Evolutionary conservation across 2,797 vertebrate genomes (phyloP), one percentile per base, ranked within the genome.

Genomic region (Telmatherina bonti): DNA sequence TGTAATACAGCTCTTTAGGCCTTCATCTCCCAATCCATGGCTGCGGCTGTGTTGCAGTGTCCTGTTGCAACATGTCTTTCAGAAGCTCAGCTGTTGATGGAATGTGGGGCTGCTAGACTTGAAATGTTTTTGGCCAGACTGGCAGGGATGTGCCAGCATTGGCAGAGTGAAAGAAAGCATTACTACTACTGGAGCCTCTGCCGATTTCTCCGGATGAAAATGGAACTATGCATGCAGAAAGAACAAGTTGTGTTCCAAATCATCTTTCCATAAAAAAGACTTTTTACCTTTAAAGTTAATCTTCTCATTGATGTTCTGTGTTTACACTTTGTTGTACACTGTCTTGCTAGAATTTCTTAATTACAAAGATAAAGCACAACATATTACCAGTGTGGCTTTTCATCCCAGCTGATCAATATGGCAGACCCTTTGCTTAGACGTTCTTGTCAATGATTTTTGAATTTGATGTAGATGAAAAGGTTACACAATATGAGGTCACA

Each of bases 31-130:
- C 62, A 35, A 78, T 80, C 73, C 27, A 2, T 10, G 71, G 62
- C 72, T 65, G 54, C 73, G 76, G 70, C 76, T 74, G 53, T 26
- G 72, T 60, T 67, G 76, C 36, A 76, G 83, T 22, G 54, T 89
- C 81, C 79, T 88, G 90, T 89, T 73, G 66, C 83, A 82, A 88
- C 89, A 85, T 65, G 88, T 87, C 81, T 84, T 85, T 58, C 74
- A 68, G 74, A 73, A 65, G 75, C 81, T 92, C 90, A 93, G 90
- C 91, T 93, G 88, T 88, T 87, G 60, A 62, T 72, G 90, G 91
- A 91, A 91, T 92, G 91, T 62, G 2, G 75, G 57, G 70, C 76
- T 67, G 75, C 68, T 75, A 13, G 73, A 67, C 71, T 49, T 68
- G 15, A 83, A 82, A 72, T 79, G 41, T 79, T 73, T 83, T 70